A percentile compares a stretch with the other conserved stretches of the same genome.
phyloP scores from a whole-genome alignment of 2,113 vertebrate genomes.

The Phoxinus phoxinus region DNA sequence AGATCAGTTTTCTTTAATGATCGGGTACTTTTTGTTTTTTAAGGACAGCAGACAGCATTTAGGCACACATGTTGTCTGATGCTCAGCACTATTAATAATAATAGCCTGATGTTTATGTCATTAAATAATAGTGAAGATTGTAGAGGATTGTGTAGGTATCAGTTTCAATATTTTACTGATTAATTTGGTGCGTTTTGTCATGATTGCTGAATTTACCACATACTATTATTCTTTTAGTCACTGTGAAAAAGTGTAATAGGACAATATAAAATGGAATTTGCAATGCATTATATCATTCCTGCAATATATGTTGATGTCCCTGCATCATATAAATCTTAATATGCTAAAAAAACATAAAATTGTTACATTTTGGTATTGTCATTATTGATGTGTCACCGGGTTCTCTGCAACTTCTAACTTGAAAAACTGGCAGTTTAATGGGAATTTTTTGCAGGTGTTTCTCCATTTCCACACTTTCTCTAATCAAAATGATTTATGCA shows the following conservation, averaged over 20 bases:
- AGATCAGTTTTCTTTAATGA: constrained; percentile 1
- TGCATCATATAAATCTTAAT: background rate
- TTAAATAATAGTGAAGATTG: background rate
- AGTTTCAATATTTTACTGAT: background rate
- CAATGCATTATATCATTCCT: background rate
- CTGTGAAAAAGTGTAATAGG: background rate
- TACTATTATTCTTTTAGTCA: background rate
- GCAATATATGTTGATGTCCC: background rate
- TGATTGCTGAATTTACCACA: background rate
- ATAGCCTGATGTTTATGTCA: background rate
- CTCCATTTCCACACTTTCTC: background rate
- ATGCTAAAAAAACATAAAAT: background rate
- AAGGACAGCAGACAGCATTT: constrained; percentile 6
- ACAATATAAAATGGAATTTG: background rate
- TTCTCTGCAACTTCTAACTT: background rate
- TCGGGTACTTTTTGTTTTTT: background rate
- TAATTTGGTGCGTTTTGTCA: background rate
- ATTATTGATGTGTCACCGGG: background rate
- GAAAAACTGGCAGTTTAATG: background rate
- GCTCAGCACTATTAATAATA: background rate
- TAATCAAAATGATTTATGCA: background rate
- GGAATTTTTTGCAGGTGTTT: background rate
- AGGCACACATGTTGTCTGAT: background rate
- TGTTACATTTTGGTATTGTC: background rate
- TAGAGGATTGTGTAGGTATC: background rate